phyloP scores from a whole-genome alignment of 2,888 invertebrate genomes.

The Melanchra persicariae region DNA sequence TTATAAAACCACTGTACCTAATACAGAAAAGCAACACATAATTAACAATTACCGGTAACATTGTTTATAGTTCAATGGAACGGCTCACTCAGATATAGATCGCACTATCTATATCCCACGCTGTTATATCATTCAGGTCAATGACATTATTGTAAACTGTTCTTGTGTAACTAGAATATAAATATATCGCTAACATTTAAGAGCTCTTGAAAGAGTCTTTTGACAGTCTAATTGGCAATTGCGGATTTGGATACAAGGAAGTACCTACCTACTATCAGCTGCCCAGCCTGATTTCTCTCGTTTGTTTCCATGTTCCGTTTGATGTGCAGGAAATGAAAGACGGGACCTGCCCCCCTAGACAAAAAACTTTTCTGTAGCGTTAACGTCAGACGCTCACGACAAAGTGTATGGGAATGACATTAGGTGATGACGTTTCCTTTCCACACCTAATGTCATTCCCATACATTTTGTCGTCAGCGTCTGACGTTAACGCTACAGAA shows the following conservation, averaged over 20 bases:
- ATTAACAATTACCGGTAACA: slow-evolving; percentile 35
- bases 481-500: too few relatives aligned
- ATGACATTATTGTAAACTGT: slow-evolving; percentile 46
- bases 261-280: neutral
- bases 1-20: neutral
- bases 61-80: slow-evolving; percentile 38
- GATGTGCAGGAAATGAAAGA: too few relatives aligned
- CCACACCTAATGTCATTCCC: too few relatives aligned
- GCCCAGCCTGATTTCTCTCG: neutral
- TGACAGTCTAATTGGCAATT: slow-evolving; percentile 15
- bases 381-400: too few relatives aligned
- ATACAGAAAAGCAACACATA: slow-evolving; percentile 29
- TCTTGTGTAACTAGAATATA: slow-evolving; percentile 20
- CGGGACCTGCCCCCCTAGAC: too few relatives aligned
- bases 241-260: neutral
- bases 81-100: slow-evolving; percentile 45
- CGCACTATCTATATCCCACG: slow-evolving; percentile 55
- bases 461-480: too few relatives aligned
- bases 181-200: slow-evolving; percentile 8
- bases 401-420: too few relatives aligned
- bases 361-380: too few relatives aligned
- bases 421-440: too few relatives aligned
- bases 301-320: too few relatives aligned
- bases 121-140: slow-evolving; percentile 60
- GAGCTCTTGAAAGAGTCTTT: neutral